These are phyloP conservation scores for Gambusia affinis DNA, from an alignment of 2,113 vertebrate species.

Conservation along the genomic window DNA sequence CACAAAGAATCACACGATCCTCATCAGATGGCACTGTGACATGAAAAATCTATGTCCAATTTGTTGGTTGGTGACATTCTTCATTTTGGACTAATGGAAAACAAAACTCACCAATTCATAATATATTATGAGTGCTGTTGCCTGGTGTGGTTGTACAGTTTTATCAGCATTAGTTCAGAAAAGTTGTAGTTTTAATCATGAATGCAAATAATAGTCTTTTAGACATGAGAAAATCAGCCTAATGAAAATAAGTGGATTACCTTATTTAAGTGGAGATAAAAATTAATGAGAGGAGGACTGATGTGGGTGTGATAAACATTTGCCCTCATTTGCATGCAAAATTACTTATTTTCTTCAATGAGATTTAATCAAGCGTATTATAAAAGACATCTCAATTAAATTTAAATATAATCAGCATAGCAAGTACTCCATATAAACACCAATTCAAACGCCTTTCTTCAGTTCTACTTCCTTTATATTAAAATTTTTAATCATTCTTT, in stretches of 20 bases:
- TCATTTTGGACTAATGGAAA: background rate
- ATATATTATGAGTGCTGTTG: background rate
- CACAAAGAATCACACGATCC: conserved; percentile 34
- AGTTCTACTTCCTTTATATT: background rate
- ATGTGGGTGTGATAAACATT: background rate
- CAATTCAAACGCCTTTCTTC: background rate
- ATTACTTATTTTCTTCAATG: conserved; percentile 1
- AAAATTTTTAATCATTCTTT: background rate
- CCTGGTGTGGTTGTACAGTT: background rate
- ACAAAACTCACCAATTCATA: background rate
- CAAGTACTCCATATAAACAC: background rate
- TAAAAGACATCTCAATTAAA: background rate
- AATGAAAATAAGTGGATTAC: background rate
- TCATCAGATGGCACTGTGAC: conserved; percentile 22
- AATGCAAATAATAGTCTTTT: background rate
- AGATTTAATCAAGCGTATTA: background rate
- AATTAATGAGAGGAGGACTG: background rate
- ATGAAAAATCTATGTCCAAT: conserved; percentile 10
- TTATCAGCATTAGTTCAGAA: background rate
- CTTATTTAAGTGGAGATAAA: background rate
- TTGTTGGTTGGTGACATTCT: conserved; percentile 3
- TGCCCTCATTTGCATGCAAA: background rate
- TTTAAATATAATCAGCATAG: background rate
- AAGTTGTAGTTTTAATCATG: background rate
- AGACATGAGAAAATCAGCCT: background rate